Base-by-base conservation (phyloP, 2,113 vertebrate genomes). In the Rattus rattus region DNA sequence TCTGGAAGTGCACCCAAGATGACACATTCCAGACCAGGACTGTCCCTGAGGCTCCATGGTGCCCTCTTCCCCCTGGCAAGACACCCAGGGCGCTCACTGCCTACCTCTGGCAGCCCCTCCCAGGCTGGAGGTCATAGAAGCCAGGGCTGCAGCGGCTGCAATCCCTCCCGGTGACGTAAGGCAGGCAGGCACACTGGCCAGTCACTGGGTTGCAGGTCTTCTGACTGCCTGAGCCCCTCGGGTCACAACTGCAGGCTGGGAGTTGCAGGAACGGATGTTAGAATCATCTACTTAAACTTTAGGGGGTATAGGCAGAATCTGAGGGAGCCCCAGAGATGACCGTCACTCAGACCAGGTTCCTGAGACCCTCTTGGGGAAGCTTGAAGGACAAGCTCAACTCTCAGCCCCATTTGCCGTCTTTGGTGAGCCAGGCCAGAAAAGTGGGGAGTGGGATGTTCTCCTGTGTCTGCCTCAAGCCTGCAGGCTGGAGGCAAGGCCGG, bases 161-260 rank as follows among this genome's bases (percentile, higher is more conserved):
- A 80, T 99, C 98, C 72, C 99, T 98, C 39, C 99, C 98, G 0
- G 94, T 98, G 96, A 99, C 99, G 0, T 99, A 99, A 3, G 98
- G 98, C 77, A 99, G 99, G 97, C 99, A 99, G 54, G 12, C 17
- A 69, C 99, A 99, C 86, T 98, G 98, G 94, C 99, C 99, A 0
- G 99, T 99, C 89, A 49, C 16, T 0, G 98, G 97, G 95, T 99
- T 96, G 0, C 99, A 99, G 94, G 98, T 97, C 52, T 85, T 91
- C 14, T 93, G 96, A 0, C 91, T 96, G 19, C 94, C 97, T 0
- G 99, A 99, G 72, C 99, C 99, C 0, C 26, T 24, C 0, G 97
- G 97, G 73, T 97, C 92, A 97, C 99, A 99, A 70, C 92, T 96
- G 95, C 99, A 99, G 47, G 99, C 99, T 99, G 13, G 0, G 33